Percentiles rank a stretch among this genome's conserved stretches.
Conservation (phyloP, 1,140 invertebrate genomes). For the Grapholita molesta region DNA sequence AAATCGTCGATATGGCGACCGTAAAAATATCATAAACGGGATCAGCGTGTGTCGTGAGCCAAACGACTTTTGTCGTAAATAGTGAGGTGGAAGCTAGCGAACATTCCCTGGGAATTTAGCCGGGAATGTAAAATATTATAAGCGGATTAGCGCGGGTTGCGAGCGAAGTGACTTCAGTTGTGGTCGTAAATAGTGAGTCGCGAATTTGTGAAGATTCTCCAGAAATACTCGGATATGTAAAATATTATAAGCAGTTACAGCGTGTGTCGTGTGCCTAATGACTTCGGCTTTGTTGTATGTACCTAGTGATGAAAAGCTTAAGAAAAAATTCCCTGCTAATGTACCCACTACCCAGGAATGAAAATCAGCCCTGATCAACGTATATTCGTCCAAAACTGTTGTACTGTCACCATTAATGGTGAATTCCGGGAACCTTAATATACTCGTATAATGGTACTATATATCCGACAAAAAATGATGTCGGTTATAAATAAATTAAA, state of each 20-base stretch:
- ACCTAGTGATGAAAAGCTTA: background rate
- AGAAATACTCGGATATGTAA: background rate
- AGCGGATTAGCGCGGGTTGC: constrained; percentile 14
- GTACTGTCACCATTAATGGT: too few relatives aligned
- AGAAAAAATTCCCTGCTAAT: background rate
- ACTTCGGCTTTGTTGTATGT: constrained; percentile 18
- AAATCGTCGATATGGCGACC: constrained; percentile 12
- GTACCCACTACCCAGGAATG: too few relatives aligned
- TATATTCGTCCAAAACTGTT: too few relatives aligned
- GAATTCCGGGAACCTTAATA: too few relatives aligned
- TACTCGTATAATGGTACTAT: too few relatives aligned
- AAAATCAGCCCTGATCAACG: too few relatives aligned
- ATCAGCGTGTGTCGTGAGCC: constrained; percentile 23
- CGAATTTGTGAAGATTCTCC: background rate
- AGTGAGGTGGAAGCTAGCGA: background rate
- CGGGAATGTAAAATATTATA: background rate
- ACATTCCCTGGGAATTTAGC: background rate
- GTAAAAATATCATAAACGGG: constrained; percentile 15
- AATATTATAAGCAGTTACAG: background rate
- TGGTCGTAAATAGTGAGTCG: constrained; percentile 19
- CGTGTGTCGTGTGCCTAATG: constrained; percentile 23
- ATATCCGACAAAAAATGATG: too few relatives aligned
- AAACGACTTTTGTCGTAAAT: constrained; percentile 26
- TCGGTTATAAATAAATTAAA: too few relatives aligned
- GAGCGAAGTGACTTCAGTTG: constrained; percentile 19